Conservation (phyloP, 2,888 invertebrate genomes). For the Campoletis raptor region DNA sequence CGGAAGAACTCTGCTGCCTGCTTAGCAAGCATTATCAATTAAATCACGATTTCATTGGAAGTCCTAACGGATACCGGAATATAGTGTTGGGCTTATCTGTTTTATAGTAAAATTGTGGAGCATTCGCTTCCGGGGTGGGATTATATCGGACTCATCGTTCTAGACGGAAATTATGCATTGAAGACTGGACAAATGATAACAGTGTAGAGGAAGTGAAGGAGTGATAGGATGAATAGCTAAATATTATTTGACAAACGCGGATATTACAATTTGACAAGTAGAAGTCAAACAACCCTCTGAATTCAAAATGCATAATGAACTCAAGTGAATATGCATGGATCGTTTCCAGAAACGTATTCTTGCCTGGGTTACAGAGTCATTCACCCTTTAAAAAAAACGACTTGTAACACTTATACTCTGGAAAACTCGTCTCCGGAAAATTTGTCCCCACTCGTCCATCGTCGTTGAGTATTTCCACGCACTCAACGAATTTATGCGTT, state of each 20-base stretch:
- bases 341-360: background rate
- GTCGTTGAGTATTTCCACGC: no score
- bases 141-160: slow-evolving; percentile 17
- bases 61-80: background rate
- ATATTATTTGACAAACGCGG: background rate
- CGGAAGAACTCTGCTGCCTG: background rate
- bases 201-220: background rate
- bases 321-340: background rate
- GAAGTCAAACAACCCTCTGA: background rate
- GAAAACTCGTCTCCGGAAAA: background rate
- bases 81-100: background rate
- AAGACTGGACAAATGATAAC: slow-evolving; percentile 1
- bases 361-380: no score
- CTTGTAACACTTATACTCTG: no score
- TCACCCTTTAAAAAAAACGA: no score
- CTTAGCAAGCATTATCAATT: slow-evolving; percentile 39
- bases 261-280: background rate
- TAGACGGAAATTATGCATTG: slow-evolving; percentile 13
- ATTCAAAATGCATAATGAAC: background rate
- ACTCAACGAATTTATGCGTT: no score
- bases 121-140: background rate
- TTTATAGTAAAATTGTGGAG: background rate
- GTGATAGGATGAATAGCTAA: background rate
- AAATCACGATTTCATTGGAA: slow-evolving; percentile 20
- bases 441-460: no score